Percentiles rank a stretch among this genome's conserved stretches.
Conservation (phyloP, 1,140 invertebrate species). For the Scaptomyza hsui region DNA sequence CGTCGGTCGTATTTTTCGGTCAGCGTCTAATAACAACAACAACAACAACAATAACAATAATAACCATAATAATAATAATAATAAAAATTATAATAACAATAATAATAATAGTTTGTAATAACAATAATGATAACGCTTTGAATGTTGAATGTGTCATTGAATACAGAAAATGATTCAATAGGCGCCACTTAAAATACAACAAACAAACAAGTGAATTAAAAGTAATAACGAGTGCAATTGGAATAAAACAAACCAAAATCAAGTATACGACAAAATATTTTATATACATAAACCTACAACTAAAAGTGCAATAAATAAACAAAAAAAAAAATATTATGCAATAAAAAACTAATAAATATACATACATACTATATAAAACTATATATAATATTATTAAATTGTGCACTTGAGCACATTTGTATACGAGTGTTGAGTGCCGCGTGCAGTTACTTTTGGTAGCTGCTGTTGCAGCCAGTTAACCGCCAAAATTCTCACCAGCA, state of each 20-base stretch:
- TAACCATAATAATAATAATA: conserved; percentile 58
- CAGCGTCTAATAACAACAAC: conserved; percentile 57
- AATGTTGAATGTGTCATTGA: conserved; percentile 31
- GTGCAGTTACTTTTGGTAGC: conserved; percentile 48
- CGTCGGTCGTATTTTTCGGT: conserved; percentile 54
- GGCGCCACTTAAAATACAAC: conserved; percentile 39
- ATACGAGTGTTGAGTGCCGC: conserved; percentile 32
- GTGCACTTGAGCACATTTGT: conserved; percentile 9
- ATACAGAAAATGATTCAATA: conserved; percentile 42
- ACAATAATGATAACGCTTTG: conserved; percentile 49
- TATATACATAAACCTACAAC: conserved; percentile 17
- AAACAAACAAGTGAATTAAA: conserved; percentile 55
- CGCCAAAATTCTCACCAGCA: conserved; percentile 84
- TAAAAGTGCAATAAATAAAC: conserved; percentile 64
- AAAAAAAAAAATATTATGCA: conserved; percentile 24
- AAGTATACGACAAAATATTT: conserved; percentile 68
- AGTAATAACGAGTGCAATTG: conserved; percentile 68
- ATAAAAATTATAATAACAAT: conserved; percentile 57
- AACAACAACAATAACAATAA: conserved; percentile 50
- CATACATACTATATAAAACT: conserved; percentile 10
- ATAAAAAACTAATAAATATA: conserved; percentile 16
- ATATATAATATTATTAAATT: background rate
- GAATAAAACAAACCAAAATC: conserved; percentile 48
- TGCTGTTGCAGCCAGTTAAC: conserved; percentile 55
- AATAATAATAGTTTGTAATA: conserved; percentile 65